Percentiles rank a stretch among this genome's conserved stretches.
These are phyloP conservation scores for Trachurus trachurus DNA, from an alignment of 2,797 vertebrate genomes.

Conservation along the genomic window DNA sequence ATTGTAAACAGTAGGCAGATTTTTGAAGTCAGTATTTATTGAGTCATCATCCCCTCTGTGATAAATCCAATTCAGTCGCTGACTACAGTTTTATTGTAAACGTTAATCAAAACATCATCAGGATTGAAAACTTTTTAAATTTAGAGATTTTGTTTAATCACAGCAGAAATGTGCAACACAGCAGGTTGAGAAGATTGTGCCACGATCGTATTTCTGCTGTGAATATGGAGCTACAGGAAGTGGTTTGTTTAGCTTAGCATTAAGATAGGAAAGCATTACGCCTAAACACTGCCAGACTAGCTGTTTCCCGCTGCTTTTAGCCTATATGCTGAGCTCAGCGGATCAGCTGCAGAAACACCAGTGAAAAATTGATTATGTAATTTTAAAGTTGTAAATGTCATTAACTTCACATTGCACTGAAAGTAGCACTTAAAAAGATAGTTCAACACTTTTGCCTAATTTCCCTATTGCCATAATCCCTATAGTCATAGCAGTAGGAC, in stretches of 20 bases:
- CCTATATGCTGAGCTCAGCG: neutral
- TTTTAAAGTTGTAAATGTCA: neutral
- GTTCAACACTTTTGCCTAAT: too few relatives aligned
- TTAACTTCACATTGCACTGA: neutral
- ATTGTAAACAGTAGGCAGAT: conserved; percentile 30
- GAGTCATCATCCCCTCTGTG: conserved; percentile 5
- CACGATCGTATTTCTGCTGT: neutral
- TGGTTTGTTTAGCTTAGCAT: neutral
- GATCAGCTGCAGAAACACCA: neutral
- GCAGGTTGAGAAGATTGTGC: neutral
- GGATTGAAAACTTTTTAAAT: neutral
- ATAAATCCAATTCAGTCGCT: conserved; percentile 10
- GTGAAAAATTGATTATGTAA: too few relatives aligned
- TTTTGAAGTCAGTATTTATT: conserved; percentile 44
- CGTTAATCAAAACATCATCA: neutral
- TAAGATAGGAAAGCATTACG: neutral
- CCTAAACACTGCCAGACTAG: neutral
- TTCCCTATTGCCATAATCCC: too few relatives aligned
- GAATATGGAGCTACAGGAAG: neutral
- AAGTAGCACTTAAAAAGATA: too few relatives aligned
- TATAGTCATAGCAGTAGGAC: too few relatives aligned
- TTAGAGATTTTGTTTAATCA: neutral
- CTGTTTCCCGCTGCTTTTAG: neutral
- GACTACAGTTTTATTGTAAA: neutral
- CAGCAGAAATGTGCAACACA: neutral